Evolutionary conservation across 2,888 invertebrate genomes (phyloP).

Genomic region (Chymomyza caudatula): DNA sequence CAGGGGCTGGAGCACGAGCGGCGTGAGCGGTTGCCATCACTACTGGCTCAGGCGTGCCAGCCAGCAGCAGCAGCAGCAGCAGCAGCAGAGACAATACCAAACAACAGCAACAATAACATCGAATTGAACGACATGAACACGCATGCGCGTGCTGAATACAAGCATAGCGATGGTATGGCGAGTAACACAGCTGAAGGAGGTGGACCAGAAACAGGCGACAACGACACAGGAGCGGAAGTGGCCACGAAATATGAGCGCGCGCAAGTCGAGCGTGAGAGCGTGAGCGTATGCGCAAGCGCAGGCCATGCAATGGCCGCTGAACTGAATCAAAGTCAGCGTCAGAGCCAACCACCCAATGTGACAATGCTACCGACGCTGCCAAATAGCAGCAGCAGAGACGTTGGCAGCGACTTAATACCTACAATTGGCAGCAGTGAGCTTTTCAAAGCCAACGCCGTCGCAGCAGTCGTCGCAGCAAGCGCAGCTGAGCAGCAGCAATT

Average conservation of each 20-base stretch:
- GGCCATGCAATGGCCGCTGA: slow-evolving; percentile 29
- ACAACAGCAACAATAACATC: slow-evolving; percentile 11
- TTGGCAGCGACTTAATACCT: slow-evolving; percentile 58
- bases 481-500: slow-evolving; percentile 2
- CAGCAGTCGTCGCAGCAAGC: slow-evolving; percentile 27
- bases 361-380: slow-evolving; percentile 30
- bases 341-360: slow-evolving; percentile 54
- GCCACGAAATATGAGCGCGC: slow-evolving; percentile 58
- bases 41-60: slow-evolving; percentile 46
- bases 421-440: slow-evolving; percentile 62
- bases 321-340: slow-evolving; percentile 24
- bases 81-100: slow-evolving; percentile 12
- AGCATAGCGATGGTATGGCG: slow-evolving; percentile 21
- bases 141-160: slow-evolving; percentile 67
- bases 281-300: slow-evolving; percentile 57
- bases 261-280: slow-evolving; percentile 66
- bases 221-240: slow-evolving; percentile 60
- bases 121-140: slow-evolving; percentile 40
- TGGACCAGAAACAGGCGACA: slow-evolving; percentile 19
- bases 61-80: slow-evolving; percentile 39
- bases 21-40: too few relatives aligned
- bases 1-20: not conserved
- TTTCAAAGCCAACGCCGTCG: slow-evolving; percentile 63
- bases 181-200: slow-evolving; percentile 20
- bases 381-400: slow-evolving; percentile 21